Conservation (phyloP, 2,888 invertebrate species). For the Automeris io region DNA sequence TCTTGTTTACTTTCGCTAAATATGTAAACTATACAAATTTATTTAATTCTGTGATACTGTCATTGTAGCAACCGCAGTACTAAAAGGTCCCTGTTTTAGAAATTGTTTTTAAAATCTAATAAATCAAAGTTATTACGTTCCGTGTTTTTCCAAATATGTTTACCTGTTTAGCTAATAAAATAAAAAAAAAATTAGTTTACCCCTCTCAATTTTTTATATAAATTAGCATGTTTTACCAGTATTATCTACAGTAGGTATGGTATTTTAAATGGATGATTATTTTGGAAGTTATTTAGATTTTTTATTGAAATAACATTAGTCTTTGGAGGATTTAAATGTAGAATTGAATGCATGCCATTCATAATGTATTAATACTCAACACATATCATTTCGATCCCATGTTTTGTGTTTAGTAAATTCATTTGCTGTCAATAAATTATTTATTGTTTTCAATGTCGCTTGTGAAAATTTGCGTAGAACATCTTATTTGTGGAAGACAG, state of each 20-base stretch:
- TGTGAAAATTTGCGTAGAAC: conserved; percentile 19
- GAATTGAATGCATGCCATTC: conserved; percentile 36
- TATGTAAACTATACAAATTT: background rate
- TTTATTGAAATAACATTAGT: background rate
- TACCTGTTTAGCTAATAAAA: too few species aligned
- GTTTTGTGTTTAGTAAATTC: conserved; percentile 40
- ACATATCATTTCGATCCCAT: conserved; percentile 23
- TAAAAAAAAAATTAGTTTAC: too few species aligned
- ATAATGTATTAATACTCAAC: conserved; percentile 4
- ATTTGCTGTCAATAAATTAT: conserved; percentile 45
- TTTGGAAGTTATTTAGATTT: conserved; percentile 2
- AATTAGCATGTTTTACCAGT: conserved; percentile 23
- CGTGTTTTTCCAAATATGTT: too few species aligned
- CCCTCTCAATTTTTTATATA: too few species aligned
- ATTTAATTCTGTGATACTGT: too few species aligned
- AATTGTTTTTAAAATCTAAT: too few species aligned
- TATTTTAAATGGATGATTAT: background rate
- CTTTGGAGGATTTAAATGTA: conserved; percentile 14
- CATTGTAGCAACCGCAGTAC: too few species aligned
- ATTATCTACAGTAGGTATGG: conserved; percentile 6
- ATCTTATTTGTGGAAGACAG: conserved; percentile 17
- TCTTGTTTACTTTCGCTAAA: background rate
- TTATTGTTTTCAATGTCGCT: conserved; percentile 51
- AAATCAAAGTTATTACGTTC: too few species aligned
- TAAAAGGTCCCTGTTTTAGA: too few species aligned